phyloP scores from a whole-genome alignment of 2,113 vertebrate species.

The Vulpes lagopus region DNA sequence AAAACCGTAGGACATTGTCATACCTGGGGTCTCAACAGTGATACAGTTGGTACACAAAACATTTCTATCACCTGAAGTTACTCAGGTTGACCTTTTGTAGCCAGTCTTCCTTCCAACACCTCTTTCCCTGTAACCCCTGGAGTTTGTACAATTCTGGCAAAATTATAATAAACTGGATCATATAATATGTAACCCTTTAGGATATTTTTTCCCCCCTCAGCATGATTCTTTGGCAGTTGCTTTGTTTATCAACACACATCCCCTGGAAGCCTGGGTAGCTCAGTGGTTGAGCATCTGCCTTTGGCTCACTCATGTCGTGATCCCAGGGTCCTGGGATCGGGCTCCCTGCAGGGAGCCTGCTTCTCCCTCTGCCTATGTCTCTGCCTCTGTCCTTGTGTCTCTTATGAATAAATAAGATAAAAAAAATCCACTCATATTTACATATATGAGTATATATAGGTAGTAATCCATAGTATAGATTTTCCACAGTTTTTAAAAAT shows the following conservation, averaged over 20 bases:
- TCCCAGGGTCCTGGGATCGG: too few relatives aligned
- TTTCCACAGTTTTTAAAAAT: neutral
- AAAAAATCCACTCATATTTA: neutral
- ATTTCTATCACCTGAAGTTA: neutral
- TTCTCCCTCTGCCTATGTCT: too few relatives aligned
- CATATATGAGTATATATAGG: neutral
- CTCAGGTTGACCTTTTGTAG: neutral
- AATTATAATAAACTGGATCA: neutral
- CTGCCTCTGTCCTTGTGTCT: too few relatives aligned
- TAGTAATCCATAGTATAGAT: too few relatives aligned
- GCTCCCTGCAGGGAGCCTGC: too few relatives aligned
- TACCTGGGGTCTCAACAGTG: fast-evolving
- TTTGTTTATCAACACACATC: neutral
- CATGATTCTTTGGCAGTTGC: neutral
- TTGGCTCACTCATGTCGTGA: too few relatives aligned
- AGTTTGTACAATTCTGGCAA: neutral
- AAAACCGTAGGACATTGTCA: neutral
- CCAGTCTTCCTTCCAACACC: neutral
- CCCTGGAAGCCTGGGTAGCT: too few relatives aligned
- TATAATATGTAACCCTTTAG: neutral
- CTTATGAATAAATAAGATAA: too few relatives aligned
- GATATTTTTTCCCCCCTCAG: neutral
- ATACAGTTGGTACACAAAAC: neutral
- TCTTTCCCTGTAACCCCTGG: neutral
- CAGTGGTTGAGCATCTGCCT: too few relatives aligned